Conservation (phyloP, 2,888 invertebrate genomes). For the Sussaba pulchella region DNA sequence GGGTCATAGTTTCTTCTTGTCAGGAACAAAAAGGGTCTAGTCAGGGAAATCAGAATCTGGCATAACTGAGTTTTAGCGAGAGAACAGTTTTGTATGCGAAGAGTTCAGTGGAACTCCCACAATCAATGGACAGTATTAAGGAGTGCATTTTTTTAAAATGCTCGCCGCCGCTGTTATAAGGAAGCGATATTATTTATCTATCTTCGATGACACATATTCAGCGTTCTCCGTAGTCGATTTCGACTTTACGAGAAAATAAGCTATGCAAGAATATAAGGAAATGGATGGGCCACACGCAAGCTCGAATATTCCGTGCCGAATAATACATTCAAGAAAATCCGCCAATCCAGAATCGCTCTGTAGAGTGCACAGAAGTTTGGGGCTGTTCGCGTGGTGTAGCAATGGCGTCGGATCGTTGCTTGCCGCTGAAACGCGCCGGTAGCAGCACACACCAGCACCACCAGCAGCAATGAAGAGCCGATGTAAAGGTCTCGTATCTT, state of each 20-base stretch:
- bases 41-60: not conserved
- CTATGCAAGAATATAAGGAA: not conserved
- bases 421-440: slow-evolving; percentile 65
- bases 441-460: slow-evolving; percentile 58
- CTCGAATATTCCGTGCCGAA: not conserved
- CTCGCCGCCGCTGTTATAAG: not conserved
- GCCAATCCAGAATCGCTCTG: slow-evolving; percentile 23
- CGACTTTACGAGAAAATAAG: not conserved
- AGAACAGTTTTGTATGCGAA: too few species aligned
- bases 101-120: too few species aligned
- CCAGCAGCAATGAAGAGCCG: slow-evolving; percentile 67
- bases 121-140: too few species aligned
- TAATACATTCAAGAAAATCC: not conserved
- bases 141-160: too few species aligned
- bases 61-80: too few species aligned
- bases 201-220: not conserved
- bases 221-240: not conserved
- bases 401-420: slow-evolving; percentile 68
- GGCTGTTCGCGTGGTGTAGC: slow-evolving; percentile 45
- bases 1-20: not conserved
- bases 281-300: not conserved
- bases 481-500: slow-evolving; percentile 78
- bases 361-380: slow-evolving; percentile 25
- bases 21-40: too few species aligned
- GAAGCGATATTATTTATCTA: not conserved